These are phyloP conservation scores for Pseudococcus viburni DNA, from an alignment of 2,888 invertebrate genomes.

Conservation along the genomic window DNA sequence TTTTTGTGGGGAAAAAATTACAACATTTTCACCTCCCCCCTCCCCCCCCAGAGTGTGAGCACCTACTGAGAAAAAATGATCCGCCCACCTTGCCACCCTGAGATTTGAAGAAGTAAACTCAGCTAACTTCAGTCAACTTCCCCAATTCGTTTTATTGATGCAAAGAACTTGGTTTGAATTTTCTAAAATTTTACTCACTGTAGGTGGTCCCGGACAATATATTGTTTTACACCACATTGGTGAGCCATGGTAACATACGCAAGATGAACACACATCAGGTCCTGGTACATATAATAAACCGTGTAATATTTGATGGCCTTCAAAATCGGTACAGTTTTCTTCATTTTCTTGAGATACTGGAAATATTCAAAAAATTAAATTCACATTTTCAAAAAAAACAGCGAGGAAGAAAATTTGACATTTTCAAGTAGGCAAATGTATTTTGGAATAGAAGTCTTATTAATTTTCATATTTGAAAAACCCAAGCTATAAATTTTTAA, in stretches of 20 bases:
- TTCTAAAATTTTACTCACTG: conserved; percentile 75
- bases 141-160: too few species aligned
- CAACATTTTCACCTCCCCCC: too few species aligned
- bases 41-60: too few species aligned
- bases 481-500: too few species aligned
- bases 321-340: conserved; percentile 88
- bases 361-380: background rate
- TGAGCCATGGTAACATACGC: conserved; percentile 88
- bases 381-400: background rate
- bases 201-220: conserved; percentile 85
- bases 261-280: conserved; percentile 86
- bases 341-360: conserved; percentile 71
- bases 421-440: background rate
- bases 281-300: conserved; percentile 88
- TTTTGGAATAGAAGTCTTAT: too few species aligned
- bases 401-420: background rate
- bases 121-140: too few species aligned
- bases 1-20: too few species aligned
- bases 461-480: too few species aligned
- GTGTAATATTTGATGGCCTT: conserved; percentile 83
- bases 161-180: too few species aligned
- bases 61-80: too few species aligned
- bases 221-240: conserved; percentile 91
- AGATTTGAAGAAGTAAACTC: too few species aligned
- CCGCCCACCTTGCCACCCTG: too few species aligned